Evolutionary conservation across 2,113 vertebrate genomes (phyloP), one percentile per base, ranked within the genome.

Genomic region (Leptobrachium ailaonicum): DNA sequence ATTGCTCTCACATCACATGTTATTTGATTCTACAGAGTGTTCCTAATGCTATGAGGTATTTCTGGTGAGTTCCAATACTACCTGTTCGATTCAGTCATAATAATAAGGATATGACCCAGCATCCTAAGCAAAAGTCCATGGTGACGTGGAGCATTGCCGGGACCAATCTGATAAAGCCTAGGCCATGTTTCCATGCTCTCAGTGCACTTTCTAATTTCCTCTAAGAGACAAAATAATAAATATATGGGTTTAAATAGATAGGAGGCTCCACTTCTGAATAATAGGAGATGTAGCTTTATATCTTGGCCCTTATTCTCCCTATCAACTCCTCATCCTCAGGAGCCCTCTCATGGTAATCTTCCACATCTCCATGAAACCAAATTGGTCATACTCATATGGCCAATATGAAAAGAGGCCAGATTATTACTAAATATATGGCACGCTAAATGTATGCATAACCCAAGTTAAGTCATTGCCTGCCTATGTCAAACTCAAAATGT

Each of bases 1-100:
- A 68, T 41, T 76, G 47, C 63, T 56, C 41, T 50, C 41, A 50
- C 11, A 44, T 40, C 58, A 64, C 58, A 75, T 2, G 60, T 62
- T 20, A 50, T n/a, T 7, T 50, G 47, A 50, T 5, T 66, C 47
- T 72, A 54, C 13, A 47, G 8, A n/a, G 32, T 8, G 20, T 45
- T 40, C 12, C 6, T 63, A 45, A 50, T 5, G 4, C 4, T 50
- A 50, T 50, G 47, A 50, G 8, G 8, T 50, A 50, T 50, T 8
- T 50, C 47, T 50, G 47, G 47, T 50, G 8, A 50, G 47, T 50
- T 8, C 47, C 47, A 50, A 50, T 8, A 50, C 47, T 50, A 50
- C 47, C 10, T 60, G 13, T 2, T 8, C 4, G 56, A 54, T 54
- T 32, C 50, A 8, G 2, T 60, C 10, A 60, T 60, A 14, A 14